Evolutionary conservation across 2,797 vertebrate species (phyloP), one percentile per base, ranked within the genome.

Genomic region (Podarcis lilfordi): DNA sequence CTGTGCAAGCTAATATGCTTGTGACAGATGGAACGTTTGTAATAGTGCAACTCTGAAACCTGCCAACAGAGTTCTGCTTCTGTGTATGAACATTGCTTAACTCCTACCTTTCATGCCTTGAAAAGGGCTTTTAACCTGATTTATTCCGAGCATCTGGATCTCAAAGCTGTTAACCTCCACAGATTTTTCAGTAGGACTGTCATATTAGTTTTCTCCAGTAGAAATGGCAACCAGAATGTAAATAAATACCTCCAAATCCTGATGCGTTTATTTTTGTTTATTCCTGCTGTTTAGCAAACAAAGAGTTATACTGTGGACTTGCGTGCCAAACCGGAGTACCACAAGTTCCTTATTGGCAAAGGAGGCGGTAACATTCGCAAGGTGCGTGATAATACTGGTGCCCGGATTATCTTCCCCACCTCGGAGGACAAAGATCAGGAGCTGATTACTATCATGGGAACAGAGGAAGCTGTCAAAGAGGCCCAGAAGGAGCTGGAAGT

Each of bases 341-440:
- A 99, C 97, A 99, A 99, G 93, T 99, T 99, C 97, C 98, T 99
- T 69, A 99, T 99, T 0, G 99, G 99, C 37, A 99, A 99, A 93
- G 99, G 99, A 6, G 99, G 99, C 0, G 98, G 98, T 93, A 99
- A 99, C 96, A 99, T 99, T 94, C 98, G 98, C 29, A 99, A 99
- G 94, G 99, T 99, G 89, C 98, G 99, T 0, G 99, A 99, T 94
- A 98, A 96, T 96, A 99, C 99, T 0, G 99, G 99, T 0, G 99
- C 99, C 85, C 98, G 99, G 89, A 98, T 99, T 88, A 99, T 99
- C 89, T 99, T 99, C 95, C 99, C 99, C 3, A 98, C 98, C 0
- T 89, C 97, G 0, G 99, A 99, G 0, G 99, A 99, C 96, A 98
- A 98, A 95, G 99, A 99, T 92, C 99, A 99, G 95, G 99, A 99